Percentiles rank a stretch among this genome's conserved stretches.
These are phyloP conservation scores for Galbula dea DNA, from an alignment of 2,113 vertebrate genomes.

Conservation along the genomic window DNA sequence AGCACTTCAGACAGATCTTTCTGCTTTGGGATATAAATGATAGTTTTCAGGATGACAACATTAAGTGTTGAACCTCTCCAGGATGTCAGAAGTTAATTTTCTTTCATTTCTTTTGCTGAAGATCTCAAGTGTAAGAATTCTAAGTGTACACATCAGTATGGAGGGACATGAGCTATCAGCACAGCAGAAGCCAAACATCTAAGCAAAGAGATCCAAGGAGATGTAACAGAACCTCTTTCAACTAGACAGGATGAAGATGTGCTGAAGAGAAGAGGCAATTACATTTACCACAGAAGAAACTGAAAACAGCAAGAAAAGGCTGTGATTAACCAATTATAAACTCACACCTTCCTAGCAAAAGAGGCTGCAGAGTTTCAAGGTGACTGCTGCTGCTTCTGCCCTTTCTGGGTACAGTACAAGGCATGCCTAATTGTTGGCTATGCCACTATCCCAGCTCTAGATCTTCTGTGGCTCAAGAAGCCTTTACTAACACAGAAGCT, in stretches of 20 bases:
- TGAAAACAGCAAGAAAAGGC: background rate
- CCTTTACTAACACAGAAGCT: background rate
- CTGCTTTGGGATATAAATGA: background rate
- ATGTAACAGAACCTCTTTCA: background rate
- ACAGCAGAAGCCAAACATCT: background rate
- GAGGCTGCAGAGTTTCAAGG: background rate
- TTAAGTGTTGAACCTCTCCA: background rate
- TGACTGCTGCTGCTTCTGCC: background rate
- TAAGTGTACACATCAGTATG: background rate
- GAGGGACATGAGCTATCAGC: background rate
- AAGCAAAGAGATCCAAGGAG: background rate
- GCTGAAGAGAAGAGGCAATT: background rate
- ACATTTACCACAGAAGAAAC: background rate
- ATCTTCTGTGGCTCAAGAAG: background rate
- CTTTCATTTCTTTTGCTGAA: background rate
- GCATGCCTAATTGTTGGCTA: background rate
- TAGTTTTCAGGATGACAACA: background rate
- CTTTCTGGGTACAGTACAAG: background rate
- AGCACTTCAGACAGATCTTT: background rate
- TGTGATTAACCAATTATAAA: background rate
- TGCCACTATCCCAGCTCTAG: background rate
- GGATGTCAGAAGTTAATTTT: background rate
- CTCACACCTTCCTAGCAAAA: background rate
- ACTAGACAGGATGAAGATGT: background rate
- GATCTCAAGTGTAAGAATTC: background rate